Percentiles rank a stretch among this genome's conserved stretches.
Conservation (phyloP, 2,113 vertebrate genomes). For the Mobula hypostoma region DNA sequence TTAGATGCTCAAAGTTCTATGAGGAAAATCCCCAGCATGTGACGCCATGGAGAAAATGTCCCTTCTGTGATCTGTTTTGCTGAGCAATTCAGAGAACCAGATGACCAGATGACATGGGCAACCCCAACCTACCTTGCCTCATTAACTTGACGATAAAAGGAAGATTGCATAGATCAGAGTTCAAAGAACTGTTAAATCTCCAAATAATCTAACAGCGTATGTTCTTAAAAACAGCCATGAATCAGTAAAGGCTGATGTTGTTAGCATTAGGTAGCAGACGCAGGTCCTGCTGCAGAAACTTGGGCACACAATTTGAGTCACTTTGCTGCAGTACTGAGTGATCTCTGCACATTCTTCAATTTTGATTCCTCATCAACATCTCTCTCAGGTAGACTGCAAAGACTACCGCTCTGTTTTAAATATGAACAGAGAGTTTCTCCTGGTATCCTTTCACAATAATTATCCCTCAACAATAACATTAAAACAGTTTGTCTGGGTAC, state of each 20-base stretch:
- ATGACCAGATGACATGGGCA: background rate
- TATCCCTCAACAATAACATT: background rate
- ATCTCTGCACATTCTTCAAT: background rate
- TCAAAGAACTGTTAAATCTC: no score
- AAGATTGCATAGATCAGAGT: no score
- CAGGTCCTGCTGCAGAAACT: background rate
- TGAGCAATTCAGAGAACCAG: background rate
- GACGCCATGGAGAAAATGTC: background rate
- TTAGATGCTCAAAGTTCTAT: background rate
- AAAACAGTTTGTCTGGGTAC: background rate
- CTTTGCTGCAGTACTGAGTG: background rate
- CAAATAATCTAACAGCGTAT: no score
- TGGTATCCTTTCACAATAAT: background rate
- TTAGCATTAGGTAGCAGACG: no score
- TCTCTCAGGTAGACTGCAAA: background rate
- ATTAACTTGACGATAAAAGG: background rate
- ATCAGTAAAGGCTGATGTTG: no score
- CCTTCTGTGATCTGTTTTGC: background rate
- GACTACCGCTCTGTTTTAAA: background rate
- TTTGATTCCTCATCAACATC: background rate
- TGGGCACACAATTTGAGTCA: background rate
- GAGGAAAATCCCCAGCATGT: background rate
- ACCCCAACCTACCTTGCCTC: background rate
- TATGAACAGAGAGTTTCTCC: background rate
- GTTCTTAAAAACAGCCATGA: no score